These are phyloP conservation scores for Arothron firmamentum DNA, from an alignment of 2,113 vertebrate species.

Conservation along the genomic window DNA sequence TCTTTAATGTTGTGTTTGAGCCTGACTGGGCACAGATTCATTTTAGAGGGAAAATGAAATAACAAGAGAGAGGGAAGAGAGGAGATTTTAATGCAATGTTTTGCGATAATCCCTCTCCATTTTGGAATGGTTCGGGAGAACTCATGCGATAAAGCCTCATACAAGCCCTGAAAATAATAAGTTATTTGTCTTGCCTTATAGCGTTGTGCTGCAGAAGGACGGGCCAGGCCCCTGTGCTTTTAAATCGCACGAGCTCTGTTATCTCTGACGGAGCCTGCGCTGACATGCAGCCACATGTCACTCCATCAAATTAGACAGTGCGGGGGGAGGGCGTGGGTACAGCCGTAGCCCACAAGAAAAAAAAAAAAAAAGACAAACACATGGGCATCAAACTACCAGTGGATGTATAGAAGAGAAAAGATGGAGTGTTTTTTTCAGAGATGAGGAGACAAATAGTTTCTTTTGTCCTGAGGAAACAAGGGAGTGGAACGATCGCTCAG, in stretches of 20 bases:
- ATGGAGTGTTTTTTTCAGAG: slow-evolving; percentile 71
- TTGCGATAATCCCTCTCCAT: slow-evolving; percentile 72
- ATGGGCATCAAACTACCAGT: slow-evolving; percentile 49
- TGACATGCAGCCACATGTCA: slow-evolving; percentile 39
- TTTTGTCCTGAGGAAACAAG: slow-evolving; percentile 63
- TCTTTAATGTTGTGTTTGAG: slow-evolving; percentile 70
- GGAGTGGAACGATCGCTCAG: slow-evolving; percentile 52
- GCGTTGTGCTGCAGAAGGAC: slow-evolving; percentile 58
- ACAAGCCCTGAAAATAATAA: slow-evolving; percentile 69
- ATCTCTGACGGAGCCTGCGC: slow-evolving; percentile 1
- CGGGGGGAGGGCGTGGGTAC: slow-evolving; percentile 5
- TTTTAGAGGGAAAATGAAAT: slow-evolving; percentile 71
- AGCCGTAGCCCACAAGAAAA: slow-evolving; percentile 40
- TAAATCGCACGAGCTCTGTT: background rate
- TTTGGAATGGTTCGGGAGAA: slow-evolving; percentile 71
- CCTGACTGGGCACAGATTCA: slow-evolving; percentile 67
- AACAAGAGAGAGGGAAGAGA: slow-evolving; percentile 57
- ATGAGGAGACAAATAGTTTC: slow-evolving; percentile 66
- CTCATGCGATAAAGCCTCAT: slow-evolving; percentile 67
- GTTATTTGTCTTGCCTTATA: slow-evolving; percentile 66
- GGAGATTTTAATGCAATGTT: slow-evolving; percentile 70
- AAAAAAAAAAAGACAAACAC: slow-evolving; percentile 52
- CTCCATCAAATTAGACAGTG: slow-evolving; percentile 23
- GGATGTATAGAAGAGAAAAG: slow-evolving; percentile 59
- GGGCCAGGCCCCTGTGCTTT: slow-evolving; percentile 1